Base-by-base conservation (phyloP, 1,140 invertebrate species). In the Episyrphus balteatus region DNA sequence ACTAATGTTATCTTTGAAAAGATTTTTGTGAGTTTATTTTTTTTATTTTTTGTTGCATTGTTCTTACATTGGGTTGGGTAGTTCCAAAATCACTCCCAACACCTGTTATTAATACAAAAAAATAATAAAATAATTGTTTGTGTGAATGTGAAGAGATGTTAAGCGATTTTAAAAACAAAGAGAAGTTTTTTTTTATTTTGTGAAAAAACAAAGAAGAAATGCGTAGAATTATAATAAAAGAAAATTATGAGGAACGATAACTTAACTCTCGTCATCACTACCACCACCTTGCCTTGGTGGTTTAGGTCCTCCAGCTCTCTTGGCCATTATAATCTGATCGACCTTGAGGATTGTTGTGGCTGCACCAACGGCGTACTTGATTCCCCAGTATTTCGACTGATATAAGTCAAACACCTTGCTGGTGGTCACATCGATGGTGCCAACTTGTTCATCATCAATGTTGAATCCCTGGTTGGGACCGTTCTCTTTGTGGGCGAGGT, bases 261-360 rank as follows among this genome's bases (percentile, higher is more conserved):
- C 57, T 47, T 66, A 66, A 51, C 58, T 66, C 46, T 68, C 65
- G 46, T 68, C 64, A 55, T 67, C 65, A 51, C 62, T 63, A 54
- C 61, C 65, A 19, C 61, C 61, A 21, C 52, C 53, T 52, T 67
- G 64, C 48, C 63, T 51, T 26, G 86, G 75, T 26, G 86, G 75
- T 73, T 96, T 95, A 1, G 95, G 94, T 42, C 94, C 94, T 47
- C 94, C 94, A 15, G 93, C 92, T 61, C 85, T 78, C 71, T 98
- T 98, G 1, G 95, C 92, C 92, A 98, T 97, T 48, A 99, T 98
- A 50, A 99, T 98, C 72, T 97, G 86, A 74, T 99, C 94, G n/a
- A 99, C 90, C 69, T 88, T 85, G 5, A 99, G 75, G 57, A 99
- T 87, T 1, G 95, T 98, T 44, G 83, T 81, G 2, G 94, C 92